phyloP scores from a whole-genome alignment of 2,797 vertebrate species.

The Syndactyla subalaris region DNA sequence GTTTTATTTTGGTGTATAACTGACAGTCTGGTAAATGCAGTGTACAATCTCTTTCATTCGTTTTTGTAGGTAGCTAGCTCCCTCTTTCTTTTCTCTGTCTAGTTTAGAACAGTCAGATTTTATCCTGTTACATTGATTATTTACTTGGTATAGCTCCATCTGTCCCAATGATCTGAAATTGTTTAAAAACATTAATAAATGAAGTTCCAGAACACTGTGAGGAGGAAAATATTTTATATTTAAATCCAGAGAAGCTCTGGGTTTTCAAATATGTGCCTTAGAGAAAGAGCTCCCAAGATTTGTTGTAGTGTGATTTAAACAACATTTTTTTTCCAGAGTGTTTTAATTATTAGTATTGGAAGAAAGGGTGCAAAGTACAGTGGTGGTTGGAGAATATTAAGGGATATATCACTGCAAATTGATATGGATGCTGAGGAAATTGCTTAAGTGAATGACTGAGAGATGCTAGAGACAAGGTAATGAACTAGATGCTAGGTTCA shows the following conservation, averaged over 20 bases:
- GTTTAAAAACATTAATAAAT: background rate
- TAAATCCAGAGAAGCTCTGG: background rate
- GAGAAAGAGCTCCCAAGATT: background rate
- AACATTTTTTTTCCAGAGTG: background rate
- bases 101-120: background rate
- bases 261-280: background rate
- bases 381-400: background rate
- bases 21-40: background rate
- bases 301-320: background rate
- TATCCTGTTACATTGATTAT: background rate
- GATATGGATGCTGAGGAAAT: background rate
- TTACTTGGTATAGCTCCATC: background rate
- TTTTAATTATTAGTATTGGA: background rate
- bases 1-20: background rate
- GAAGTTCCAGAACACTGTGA: background rate
- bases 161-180: background rate
- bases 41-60: background rate
- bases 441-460: background rate
- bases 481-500: background rate
- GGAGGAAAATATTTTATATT: background rate
- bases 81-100: background rate
- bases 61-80: background rate
- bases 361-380: background rate
- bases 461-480: background rate
- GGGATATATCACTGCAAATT: background rate